These are phyloP conservation scores for Aurelia aurita DNA, from an alignment of 30 jellyfish, hydroid and myxozoan species.

Conservation along the genomic window DNA sequence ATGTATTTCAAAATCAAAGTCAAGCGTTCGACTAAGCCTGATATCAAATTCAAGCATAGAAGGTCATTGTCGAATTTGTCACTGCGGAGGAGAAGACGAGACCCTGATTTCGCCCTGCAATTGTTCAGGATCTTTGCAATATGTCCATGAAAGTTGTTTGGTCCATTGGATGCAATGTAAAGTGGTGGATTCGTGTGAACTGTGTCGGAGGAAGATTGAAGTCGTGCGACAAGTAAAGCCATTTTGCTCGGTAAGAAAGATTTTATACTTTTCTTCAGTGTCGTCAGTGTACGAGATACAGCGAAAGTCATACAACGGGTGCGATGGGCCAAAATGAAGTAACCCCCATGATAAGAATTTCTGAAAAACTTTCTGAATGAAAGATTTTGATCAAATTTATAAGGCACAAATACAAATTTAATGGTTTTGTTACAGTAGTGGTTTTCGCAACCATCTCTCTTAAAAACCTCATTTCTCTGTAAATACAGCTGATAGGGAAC, in stretches of 20 bases:
- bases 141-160: constrained; percentile 79
- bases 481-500: too few species aligned
- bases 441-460: too few species aligned
- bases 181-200: constrained; percentile 59
- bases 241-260: constrained; percentile 46
- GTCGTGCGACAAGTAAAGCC: constrained; percentile 54
- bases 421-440: too few species aligned
- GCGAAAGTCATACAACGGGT: neutral
- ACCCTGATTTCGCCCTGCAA: constrained; percentile 75
- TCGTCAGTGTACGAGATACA: neutral
- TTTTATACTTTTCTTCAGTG: neutral
- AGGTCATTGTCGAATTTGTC: constrained; percentile 66
- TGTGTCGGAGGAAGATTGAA: constrained; percentile 53
- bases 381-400: too few species aligned
- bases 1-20: neutral
- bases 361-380: too few species aligned
- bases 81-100: constrained; percentile 70
- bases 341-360: too few species aligned
- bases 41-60: constrained; percentile 17
- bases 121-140: constrained; percentile 76
- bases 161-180: constrained; percentile 79
- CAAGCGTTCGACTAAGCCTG: constrained; percentile 8
- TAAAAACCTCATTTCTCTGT: too few species aligned
- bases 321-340: too few species aligned
- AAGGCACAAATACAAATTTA: too few species aligned